Evolutionary conservation across 1,140 invertebrate genomes (phyloP).

Genomic region (Diplogasteroides magnus): DNA sequence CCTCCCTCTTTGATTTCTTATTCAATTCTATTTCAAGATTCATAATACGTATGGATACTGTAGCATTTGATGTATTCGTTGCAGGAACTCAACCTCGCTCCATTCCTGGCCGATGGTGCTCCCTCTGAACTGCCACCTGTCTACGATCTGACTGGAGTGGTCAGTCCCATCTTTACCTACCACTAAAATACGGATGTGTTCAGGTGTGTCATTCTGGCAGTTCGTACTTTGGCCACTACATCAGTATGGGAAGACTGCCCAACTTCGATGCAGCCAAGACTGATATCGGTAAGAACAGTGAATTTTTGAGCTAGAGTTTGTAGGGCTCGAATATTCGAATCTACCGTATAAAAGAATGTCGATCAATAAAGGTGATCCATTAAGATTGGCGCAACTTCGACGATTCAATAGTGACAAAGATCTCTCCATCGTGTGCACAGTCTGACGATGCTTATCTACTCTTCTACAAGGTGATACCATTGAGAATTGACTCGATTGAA

Average conservation of each 20-base stretch:
- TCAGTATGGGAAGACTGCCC: conserved; percentile 33
- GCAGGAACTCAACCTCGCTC: conserved; percentile 27
- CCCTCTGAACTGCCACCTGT: conserved; percentile 22
- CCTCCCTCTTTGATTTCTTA: no score
- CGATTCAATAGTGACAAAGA: conserved; percentile 28
- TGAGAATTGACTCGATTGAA: no score
- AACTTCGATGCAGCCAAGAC: conserved; percentile 28
- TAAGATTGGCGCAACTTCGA: conserved; percentile 35
- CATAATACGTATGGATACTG: no score
- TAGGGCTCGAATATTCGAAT: no score
- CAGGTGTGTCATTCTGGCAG: conserved; percentile 33
- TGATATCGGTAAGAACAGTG: background rate
- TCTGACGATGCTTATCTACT: conserved; percentile 33
- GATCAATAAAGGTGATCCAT: conserved; percentile 3
- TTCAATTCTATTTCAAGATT: no score
- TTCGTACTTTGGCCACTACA: conserved; percentile 36
- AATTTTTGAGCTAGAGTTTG: no score
- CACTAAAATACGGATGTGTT: background rate
- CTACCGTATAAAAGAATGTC: background rate
- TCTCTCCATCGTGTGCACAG: conserved; percentile 15
- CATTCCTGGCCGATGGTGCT: conserved; percentile 27
- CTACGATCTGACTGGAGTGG: conserved; percentile 38
- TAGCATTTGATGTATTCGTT: no score
- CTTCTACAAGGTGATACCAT: conserved; percentile 39
- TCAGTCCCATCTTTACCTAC: background rate